Conservation (phyloP, 2,113 vertebrate genomes). For the Scytalopus superciliaris region DNA sequence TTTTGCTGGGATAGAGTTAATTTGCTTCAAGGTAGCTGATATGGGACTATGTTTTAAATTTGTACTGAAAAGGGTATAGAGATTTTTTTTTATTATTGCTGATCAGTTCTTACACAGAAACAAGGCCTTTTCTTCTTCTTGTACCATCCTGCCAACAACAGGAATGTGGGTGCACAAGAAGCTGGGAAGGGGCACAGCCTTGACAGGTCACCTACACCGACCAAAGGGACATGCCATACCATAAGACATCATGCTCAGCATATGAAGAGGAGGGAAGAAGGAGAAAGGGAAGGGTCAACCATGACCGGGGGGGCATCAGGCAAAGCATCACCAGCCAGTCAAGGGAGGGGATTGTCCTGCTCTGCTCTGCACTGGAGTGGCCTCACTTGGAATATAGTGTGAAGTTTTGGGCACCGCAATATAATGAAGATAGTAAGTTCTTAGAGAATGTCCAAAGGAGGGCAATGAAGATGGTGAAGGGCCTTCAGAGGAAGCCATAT, state of each 20-base stretch:
- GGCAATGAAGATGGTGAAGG: background rate
- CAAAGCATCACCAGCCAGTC: background rate
- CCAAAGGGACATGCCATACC: background rate
- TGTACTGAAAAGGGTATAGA: background rate
- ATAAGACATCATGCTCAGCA: background rate
- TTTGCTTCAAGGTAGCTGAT: background rate
- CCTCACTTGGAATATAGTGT: background rate
- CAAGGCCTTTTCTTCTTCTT: background rate
- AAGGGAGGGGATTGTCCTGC: background rate
- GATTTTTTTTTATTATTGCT: background rate
- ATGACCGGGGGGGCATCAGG: background rate
- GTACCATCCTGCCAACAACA: rapidly evolving
- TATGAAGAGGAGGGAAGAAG: rapidly evolving
- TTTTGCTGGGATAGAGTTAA: background rate
- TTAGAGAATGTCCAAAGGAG: background rate
- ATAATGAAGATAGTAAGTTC: background rate
- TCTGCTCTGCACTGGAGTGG: background rate
- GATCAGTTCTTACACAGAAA: background rate
- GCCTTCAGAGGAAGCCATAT: background rate
- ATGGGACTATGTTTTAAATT: background rate
- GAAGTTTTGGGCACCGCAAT: background rate
- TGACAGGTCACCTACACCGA: background rate
- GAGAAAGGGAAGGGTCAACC: background rate
- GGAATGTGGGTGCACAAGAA: background rate
- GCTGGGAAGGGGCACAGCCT: background rate